Evolutionary conservation across 2,888 invertebrate genomes (phyloP).

Genomic region (Dasysyrphus albostriatus): DNA sequence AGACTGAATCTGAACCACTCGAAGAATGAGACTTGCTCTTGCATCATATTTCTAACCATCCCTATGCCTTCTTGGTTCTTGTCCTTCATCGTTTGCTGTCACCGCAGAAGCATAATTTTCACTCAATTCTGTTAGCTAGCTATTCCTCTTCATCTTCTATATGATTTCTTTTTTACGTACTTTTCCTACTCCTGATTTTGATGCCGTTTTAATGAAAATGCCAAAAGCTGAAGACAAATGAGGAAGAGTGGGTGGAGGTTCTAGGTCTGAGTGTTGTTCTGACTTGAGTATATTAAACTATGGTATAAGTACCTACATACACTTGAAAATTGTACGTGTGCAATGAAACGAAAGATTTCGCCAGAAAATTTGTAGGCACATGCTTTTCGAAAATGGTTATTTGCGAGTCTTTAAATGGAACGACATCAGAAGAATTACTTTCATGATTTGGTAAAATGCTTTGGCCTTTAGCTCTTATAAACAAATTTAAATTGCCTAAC

Average conservation of each 20-base stretch:
- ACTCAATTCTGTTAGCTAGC: slow-evolving; percentile 62
- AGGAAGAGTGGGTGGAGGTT: slow-evolving; percentile 2
- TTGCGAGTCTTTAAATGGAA: too few relatives aligned
- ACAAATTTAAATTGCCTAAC: too few relatives aligned
- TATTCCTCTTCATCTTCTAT: slow-evolving; percentile 24
- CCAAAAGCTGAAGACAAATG: slow-evolving; percentile 72
- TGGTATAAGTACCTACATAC: too few relatives aligned
- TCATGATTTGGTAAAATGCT: too few relatives aligned
- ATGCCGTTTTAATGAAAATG: slow-evolving; percentile 74
- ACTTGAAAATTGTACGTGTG: slow-evolving; percentile 29
- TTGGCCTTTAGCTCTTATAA: too few relatives aligned
- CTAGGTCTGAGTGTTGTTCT: not conserved
- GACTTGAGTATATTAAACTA: not conserved
- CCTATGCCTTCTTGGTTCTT: slow-evolving; percentile 35
- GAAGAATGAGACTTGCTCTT: slow-evolving; percentile 34
- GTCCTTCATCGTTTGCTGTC: slow-evolving; percentile 65
- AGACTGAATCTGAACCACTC: slow-evolving; percentile 7
- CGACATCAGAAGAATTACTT: too few relatives aligned
- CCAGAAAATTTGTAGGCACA: not conserved
- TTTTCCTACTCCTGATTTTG: slow-evolving; percentile 53
- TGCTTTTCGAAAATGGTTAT: not conserved
- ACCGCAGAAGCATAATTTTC: slow-evolving; percentile 73
- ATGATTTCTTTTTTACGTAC: not conserved
- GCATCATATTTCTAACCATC: slow-evolving; percentile 7
- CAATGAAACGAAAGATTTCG: not conserved